A percentile compares a stretch with the other conserved stretches of the same genome.
Conservation (phyloP, 1,140 invertebrate species). For the Rhopalosiphum padi region DNA sequence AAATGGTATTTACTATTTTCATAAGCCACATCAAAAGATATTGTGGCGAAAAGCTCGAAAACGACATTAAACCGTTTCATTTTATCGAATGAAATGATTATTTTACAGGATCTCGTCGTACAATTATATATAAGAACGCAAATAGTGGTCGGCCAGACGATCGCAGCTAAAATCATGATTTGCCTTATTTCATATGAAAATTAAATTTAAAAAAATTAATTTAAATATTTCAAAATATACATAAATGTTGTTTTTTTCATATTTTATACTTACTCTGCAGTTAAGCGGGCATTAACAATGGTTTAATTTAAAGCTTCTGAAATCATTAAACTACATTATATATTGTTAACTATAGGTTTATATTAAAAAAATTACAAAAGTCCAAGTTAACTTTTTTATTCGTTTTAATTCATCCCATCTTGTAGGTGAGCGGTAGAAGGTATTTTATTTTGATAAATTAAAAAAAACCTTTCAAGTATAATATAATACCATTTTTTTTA, state of each 20-base stretch:
- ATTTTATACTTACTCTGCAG: not conserved
- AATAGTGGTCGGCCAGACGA: not conserved
- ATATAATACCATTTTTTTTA: not conserved
- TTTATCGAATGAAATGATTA: not conserved
- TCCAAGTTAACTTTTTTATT: not conserved
- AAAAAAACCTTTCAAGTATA: not conserved
- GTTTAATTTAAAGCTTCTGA: not conserved
- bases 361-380: not conserved
- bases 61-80: not conserved
- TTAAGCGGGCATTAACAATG: not conserved
- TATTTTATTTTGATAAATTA: not conserved
- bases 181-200: too few relatives aligned
- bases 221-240: too few relatives aligned
- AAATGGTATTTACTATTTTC: not conserved
- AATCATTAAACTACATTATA: not conserved
- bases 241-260: too few relatives aligned
- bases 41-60: not conserved
- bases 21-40: not conserved
- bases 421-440: not conserved
- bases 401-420: not conserved
- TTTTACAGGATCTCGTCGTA: not conserved
- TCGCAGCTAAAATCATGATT: not conserved
- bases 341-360: not conserved
- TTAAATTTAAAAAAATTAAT: too few relatives aligned
- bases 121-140: not conserved